These are phyloP conservation scores for Apostichopus japonicus DNA, from an alignment of 35 echinoderm and acorn worm species.

Conservation along the genomic window DNA sequence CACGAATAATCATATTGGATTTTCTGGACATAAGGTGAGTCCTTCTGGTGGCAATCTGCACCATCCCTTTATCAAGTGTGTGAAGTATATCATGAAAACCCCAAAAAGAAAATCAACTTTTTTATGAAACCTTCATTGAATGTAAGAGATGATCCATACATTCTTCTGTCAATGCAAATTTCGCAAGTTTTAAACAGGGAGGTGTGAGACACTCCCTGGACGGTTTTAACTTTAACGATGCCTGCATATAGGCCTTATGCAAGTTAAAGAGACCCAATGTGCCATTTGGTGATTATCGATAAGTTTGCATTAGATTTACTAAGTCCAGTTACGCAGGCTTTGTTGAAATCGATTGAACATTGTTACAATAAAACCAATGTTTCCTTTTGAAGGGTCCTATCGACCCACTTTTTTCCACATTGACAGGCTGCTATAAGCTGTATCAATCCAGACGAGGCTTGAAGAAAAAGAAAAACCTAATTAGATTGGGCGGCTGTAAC, in stretches of 20 bases:
- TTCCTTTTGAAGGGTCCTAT: not conserved
- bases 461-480: not conserved
- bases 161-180: no score
- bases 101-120: no score
- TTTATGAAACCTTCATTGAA: no score
- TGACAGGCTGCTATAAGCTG: not conserved
- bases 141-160: no score
- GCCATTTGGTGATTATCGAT: no score
- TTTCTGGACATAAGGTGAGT: not conserved
- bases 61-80: not conserved
- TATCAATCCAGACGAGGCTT: not conserved
- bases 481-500: not conserved
- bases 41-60: not conserved
- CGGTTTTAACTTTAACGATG: no score
- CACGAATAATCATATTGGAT: constrained; percentile 7
- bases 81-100: not conserved
- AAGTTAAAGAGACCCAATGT: no score
- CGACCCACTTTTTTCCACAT: not conserved
- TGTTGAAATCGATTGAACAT: not conserved
- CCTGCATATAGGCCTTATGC: no score
- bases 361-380: not conserved
- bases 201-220: no score
- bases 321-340: not conserved
- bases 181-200: no score
- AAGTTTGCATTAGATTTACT: no score